phyloP scores from a whole-genome alignment of 1,140 invertebrate genomes.

The Microplitis demolitor region DNA sequence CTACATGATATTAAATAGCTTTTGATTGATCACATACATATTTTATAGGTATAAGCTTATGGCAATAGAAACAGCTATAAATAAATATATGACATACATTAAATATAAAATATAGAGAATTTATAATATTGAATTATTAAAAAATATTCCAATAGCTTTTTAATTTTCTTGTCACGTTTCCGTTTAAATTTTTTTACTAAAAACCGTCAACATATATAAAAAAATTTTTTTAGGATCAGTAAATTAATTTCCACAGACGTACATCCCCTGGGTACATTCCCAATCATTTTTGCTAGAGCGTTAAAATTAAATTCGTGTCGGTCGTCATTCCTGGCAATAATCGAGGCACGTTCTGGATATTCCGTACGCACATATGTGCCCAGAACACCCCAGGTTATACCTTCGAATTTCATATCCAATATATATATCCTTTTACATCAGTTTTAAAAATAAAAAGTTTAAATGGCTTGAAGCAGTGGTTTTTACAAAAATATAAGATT shows the following conservation, averaged over 20 bases:
- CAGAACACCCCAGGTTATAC: background rate
- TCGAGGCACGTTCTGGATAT: slow-evolving; percentile 26
- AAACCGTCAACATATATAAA: background rate
- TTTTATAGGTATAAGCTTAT: too few relatives aligned
- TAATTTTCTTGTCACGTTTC: background rate
- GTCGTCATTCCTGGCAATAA: slow-evolving; percentile 28
- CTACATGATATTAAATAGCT: too few relatives aligned
- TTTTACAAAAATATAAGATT: background rate
- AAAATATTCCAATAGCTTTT: too few relatives aligned
- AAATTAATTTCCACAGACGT: background rate
- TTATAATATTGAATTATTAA: too few relatives aligned
- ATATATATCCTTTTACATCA: slow-evolving; percentile 3
- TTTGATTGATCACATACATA: too few relatives aligned
- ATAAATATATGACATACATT: too few relatives aligned
- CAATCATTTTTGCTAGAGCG: slow-evolving; percentile 20
- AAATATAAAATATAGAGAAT: too few relatives aligned
- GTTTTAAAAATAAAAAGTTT: slow-evolving; percentile 26
- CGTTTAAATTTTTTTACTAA: background rate
- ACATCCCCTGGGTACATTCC: background rate
- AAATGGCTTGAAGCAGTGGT: too few relatives aligned
- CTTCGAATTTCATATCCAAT: background rate
- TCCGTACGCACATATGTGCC: background rate
- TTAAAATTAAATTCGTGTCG: slow-evolving; percentile 27
- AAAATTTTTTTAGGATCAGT: background rate
- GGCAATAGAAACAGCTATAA: too few relatives aligned